Evolutionary conservation across 2,797 vertebrate genomes (phyloP).

Genomic region (Halcyon chelicuti): DNA sequence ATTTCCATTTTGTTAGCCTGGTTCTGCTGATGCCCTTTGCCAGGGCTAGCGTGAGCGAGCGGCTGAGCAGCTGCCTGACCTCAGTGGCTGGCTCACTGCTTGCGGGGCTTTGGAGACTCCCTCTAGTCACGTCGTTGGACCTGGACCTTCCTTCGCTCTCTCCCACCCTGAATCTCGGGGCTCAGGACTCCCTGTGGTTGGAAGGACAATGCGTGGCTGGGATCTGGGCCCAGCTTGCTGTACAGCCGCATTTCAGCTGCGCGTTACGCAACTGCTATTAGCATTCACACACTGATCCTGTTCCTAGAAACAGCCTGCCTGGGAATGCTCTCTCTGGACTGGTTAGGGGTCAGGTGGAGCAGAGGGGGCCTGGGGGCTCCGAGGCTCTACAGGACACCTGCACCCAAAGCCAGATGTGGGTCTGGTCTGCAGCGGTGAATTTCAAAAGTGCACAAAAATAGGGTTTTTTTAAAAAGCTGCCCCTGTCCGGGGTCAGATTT

Average conservation of each 20-base stretch:
- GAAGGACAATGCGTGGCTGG: fast-evolving
- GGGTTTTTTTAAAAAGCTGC: neutral
- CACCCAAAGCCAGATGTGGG: neutral
- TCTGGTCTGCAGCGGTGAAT: neutral
- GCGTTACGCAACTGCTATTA: constrained; percentile 45
- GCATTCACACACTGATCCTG: neutral
- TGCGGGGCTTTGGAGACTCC: neutral
- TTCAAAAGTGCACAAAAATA: neutral
- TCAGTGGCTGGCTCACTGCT: neutral
- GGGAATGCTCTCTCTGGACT: neutral
- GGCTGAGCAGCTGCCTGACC: neutral
- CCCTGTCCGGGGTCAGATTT: neutral
- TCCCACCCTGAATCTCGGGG: fast-evolving
- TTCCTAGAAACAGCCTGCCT: constrained; percentile 53
- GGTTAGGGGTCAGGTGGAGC: neutral
- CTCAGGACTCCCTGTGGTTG: neutral
- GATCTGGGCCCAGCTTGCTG: neutral
- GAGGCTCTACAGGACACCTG: neutral
- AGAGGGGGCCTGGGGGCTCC: neutral
- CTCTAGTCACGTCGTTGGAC: too few relatives aligned
- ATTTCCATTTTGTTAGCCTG: neutral
- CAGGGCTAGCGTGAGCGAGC: neutral
- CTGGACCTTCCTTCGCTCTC: neutral
- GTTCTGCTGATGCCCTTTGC: neutral
- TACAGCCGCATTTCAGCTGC: neutral